These are phyloP conservation scores for Polyodon spathula DNA, from an alignment of 2,113 vertebrate species.

Conservation along the genomic window DNA sequence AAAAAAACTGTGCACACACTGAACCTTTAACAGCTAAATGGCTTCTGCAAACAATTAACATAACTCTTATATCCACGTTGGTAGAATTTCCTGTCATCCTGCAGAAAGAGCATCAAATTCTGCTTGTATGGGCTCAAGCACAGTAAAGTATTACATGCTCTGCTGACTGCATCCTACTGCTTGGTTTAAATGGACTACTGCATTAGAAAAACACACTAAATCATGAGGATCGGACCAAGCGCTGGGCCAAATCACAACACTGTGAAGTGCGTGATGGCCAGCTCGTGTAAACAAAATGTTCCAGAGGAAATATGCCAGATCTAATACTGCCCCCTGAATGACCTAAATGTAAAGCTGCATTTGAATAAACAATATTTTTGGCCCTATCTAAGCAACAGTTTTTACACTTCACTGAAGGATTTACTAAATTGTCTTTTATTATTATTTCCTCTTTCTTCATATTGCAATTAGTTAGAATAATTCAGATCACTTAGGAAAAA, in stretches of 20 bases:
- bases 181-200: slow-evolving; percentile 5
- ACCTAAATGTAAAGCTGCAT: slow-evolving; percentile 3
- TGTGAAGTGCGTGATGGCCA: neutral
- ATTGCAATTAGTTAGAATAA: too few relatives aligned
- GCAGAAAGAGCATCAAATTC: slow-evolving; percentile 12
- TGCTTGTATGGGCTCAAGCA: slow-evolving; percentile 12
- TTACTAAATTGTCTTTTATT: too few relatives aligned
- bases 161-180: too few relatives aligned
- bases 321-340: slow-evolving; percentile 6
- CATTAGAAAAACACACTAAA: slow-evolving; percentile 12
- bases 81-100: slow-evolving; percentile 28
- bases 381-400: too few relatives aligned
- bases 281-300: slow-evolving; percentile 6
- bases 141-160: neutral
- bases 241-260: slow-evolving; percentile 18
- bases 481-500: too few relatives aligned
- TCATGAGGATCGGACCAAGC: slow-evolving; percentile 11
- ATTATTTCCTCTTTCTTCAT: too few relatives aligned
- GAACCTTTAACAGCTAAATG: slow-evolving; percentile 21
- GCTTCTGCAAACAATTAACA: slow-evolving; percentile 43
- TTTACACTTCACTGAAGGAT: too few relatives aligned
- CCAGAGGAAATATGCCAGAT: slow-evolving; percentile 13
- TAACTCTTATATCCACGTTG: slow-evolving; percentile 31
- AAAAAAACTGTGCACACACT: slow-evolving; percentile 21
- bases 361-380: too few relatives aligned